A percentile compares a stretch with the other conserved stretches of the same genome.
Evolutionary conservation across 2,888 invertebrate species (phyloP).

Genomic region (Mythimna ferrago): DNA sequence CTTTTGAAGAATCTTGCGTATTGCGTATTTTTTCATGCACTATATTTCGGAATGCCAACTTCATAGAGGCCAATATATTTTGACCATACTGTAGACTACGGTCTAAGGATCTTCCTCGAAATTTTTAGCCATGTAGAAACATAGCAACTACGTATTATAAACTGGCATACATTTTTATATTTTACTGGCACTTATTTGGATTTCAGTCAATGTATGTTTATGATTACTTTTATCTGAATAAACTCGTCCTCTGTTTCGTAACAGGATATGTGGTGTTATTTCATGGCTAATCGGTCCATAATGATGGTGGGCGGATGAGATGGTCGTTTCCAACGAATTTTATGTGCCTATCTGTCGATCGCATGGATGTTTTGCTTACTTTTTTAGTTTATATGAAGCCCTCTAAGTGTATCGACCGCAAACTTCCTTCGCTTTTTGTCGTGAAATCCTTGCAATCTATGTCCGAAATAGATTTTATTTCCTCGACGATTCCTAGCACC

Average conservation of each 20-base stretch:
- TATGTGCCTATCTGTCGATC: slow-evolving; percentile 37
- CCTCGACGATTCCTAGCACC: not conserved
- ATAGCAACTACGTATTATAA: slow-evolving; percentile 11
- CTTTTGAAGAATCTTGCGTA: no score
- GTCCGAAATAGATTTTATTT: slow-evolving; percentile 1
- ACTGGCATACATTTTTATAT: slow-evolving; percentile 34
- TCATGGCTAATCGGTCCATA: slow-evolving; percentile 48
- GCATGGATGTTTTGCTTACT: not conserved
- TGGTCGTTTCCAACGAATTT: slow-evolving; percentile 25
- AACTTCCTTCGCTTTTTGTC: slow-evolving; percentile 29
- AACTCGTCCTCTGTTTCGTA: slow-evolving; percentile 61
- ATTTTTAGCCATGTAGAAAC: not conserved
- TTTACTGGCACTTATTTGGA: slow-evolving; percentile 32
- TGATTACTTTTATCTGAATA: slow-evolving; percentile 64
- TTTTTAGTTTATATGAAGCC: slow-evolving; percentile 26
- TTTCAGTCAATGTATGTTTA: slow-evolving; percentile 63
- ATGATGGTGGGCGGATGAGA: slow-evolving; percentile 40
- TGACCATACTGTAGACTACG: not conserved
- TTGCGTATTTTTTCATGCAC: no score
- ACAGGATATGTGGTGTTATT: slow-evolving; percentile 67
- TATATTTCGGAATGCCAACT: no score
- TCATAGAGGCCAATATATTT: no score
- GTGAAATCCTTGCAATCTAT: not conserved
- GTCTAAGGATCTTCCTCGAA: slow-evolving; percentile 6
- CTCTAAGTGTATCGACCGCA: slow-evolving; percentile 15